Percentiles rank a stretch among this genome's conserved stretches.
Conservation (phyloP, 35 echinoderm and acorn worm genomes). For the Holothuria glaberrima region DNA sequence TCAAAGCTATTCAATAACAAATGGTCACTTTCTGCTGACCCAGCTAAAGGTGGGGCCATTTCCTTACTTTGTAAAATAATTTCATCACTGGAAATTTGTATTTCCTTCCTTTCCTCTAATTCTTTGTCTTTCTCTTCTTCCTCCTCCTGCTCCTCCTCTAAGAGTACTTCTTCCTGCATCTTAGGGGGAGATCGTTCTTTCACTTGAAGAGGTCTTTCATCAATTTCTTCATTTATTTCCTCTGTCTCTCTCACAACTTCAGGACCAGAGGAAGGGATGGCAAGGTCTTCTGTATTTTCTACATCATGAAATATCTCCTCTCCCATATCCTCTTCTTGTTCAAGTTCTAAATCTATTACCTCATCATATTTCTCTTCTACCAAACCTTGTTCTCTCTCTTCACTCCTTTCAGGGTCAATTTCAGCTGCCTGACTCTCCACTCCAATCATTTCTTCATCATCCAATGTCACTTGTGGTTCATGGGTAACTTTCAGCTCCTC, state of each 20-base stretch:
- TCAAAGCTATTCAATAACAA: neutral
- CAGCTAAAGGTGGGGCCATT: neutral
- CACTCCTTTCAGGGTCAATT: neutral
- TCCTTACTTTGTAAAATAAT: too few relatives aligned
- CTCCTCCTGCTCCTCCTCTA: neutral
- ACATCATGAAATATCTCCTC: constrained; percentile 26
- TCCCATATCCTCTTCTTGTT: neutral
- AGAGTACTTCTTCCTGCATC: neutral
- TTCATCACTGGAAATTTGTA: too few relatives aligned
- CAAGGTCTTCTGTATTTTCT: constrained; percentile 32
- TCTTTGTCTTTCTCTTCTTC: neutral
- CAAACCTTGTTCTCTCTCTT: neutral
- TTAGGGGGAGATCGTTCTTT: neutral
- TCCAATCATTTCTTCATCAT: neutral
- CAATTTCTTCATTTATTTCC: too few relatives aligned
- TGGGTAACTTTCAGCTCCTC: neutral
- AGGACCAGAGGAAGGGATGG: neutral
- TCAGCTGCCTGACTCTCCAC: neutral
- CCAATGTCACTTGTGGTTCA: neutral
- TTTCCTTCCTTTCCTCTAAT: neutral
- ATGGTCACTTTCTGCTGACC: neutral
- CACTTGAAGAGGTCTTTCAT: too few relatives aligned
- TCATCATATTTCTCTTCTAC: neutral
- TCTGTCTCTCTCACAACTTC: too few relatives aligned
- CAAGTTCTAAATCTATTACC: too few relatives aligned